phyloP scores from a whole-genome alignment of 2,113 vertebrate genomes.

The Gallinago jamesoni region DNA sequence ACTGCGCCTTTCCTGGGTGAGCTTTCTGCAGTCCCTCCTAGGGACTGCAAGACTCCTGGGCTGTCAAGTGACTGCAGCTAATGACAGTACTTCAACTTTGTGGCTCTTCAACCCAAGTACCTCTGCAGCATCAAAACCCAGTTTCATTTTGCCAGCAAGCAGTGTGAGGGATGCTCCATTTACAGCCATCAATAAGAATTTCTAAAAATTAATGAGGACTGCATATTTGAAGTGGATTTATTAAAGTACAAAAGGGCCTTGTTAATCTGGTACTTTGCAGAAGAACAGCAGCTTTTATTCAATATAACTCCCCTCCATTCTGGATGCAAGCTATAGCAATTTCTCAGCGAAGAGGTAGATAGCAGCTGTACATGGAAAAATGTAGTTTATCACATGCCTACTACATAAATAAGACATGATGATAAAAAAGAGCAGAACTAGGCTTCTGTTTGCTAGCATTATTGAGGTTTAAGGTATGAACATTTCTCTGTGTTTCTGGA shows the following conservation, averaged over 20 bases:
- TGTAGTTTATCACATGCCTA: not conserved
- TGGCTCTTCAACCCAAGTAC: not conserved
- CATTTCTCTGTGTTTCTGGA: not conserved
- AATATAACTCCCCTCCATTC: not conserved
- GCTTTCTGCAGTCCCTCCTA: too few relatives aligned
- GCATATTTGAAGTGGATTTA: not conserved
- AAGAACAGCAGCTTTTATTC: not conserved
- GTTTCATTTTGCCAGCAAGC: not conserved
- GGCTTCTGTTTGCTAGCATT: not conserved
- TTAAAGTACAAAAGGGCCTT: not conserved
- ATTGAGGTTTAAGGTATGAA: not conserved
- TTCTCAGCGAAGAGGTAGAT: not conserved
- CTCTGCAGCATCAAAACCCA: not conserved
- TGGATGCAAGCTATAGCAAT: not conserved
- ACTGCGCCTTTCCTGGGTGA: rapidly evolving
- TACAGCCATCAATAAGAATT: not conserved
- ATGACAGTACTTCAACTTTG: not conserved
- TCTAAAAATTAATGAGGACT: not conserved
- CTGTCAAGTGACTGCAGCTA: not conserved
- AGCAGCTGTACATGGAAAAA: not conserved
- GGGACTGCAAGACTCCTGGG: not conserved
- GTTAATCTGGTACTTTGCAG: not conserved
- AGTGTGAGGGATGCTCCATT: not conserved
- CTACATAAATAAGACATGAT: not conserved
- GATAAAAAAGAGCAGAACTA: not conserved